Conservation (phyloP, 35 echinoderm and acorn worm species). For the Nesometra sesokonis region DNA sequence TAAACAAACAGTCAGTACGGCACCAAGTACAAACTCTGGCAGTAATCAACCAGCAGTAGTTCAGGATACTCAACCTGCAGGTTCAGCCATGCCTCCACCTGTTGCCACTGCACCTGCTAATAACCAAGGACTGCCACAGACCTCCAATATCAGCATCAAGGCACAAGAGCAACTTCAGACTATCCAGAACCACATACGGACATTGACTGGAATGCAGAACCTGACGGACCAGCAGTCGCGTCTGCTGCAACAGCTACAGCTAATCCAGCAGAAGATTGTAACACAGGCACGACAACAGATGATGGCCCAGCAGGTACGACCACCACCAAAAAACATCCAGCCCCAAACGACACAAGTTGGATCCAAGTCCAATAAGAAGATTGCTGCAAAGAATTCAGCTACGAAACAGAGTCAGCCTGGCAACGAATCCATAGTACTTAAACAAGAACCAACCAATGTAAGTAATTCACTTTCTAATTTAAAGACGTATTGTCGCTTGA, state of each 20-base stretch:
- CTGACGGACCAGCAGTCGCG: slow-evolving; percentile 31
- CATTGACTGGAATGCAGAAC: slow-evolving; percentile 23
- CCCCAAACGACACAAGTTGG: neutral
- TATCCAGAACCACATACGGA: slow-evolving; percentile 51
- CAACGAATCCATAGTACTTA: neutral
- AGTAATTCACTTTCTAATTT: neutral
- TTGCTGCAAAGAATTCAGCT: neutral
- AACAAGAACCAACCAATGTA: neutral
- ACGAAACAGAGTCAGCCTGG: neutral
- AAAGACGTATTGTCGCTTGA: too few relatives aligned
- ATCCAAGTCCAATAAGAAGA: neutral
- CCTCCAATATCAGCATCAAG: slow-evolving; percentile 51
- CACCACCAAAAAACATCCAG: neutral
- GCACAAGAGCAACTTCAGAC: slow-evolving; percentile 62
- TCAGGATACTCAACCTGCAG: neutral
- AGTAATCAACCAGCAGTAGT: neutral
- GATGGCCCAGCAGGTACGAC: neutral
- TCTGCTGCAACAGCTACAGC: slow-evolving; percentile 54
- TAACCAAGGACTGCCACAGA: neutral
- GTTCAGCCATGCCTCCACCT: slow-evolving; percentile 1
- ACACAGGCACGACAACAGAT: slow-evolving; percentile 8
- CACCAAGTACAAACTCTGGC: neutral
- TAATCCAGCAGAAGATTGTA: slow-evolving; percentile 47
- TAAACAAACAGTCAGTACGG: neutral
- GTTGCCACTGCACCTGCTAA: neutral